Evolutionary conservation across 1,140 invertebrate species (phyloP).

Genomic region (Brachionus paranguensis): DNA sequence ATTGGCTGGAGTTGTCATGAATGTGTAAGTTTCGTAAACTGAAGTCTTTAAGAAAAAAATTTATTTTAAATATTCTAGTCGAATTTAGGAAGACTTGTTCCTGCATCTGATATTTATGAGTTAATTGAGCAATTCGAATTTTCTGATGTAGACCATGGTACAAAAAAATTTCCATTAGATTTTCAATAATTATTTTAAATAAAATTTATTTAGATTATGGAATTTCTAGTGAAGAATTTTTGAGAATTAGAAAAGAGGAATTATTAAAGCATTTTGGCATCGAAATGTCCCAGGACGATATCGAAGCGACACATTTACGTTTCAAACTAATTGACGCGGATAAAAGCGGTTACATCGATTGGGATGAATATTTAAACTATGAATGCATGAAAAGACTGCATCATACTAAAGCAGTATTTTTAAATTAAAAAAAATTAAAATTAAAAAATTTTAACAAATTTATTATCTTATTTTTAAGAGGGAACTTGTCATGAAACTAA

Average conservation of each 20-base stretch:
- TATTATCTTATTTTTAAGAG: neutral
- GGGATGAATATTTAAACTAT: conserved; percentile 33
- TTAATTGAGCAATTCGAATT: conserved; percentile 36
- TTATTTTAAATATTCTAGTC: neutral
- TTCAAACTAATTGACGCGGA: conserved; percentile 19
- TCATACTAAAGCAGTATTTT: neutral
- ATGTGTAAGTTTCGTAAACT: neutral
- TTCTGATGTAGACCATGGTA: conserved; percentile 24
- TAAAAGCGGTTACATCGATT: conserved; percentile 24
- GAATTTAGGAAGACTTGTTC: conserved; percentile 11
- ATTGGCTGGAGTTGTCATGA: conserved; percentile 29
- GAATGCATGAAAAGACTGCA: conserved; percentile 35
- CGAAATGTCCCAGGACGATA: conserved; percentile 33
- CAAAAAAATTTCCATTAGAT: neutral
- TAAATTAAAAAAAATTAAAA: neutral
- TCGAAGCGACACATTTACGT: neutral
- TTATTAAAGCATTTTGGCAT: neutral
- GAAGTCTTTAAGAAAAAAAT: neutral
- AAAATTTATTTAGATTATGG: neutral
- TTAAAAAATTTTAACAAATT: neutral
- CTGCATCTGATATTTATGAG: conserved; percentile 17
- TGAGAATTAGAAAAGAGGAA: conserved; percentile 32
- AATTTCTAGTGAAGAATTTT: conserved; percentile 24
- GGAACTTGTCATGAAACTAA: conserved; percentile 17
- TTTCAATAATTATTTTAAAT: neutral